These are phyloP conservation scores for Sorex fumeus DNA, from an alignment of 2,113 vertebrate species.

Conservation along the genomic window DNA sequence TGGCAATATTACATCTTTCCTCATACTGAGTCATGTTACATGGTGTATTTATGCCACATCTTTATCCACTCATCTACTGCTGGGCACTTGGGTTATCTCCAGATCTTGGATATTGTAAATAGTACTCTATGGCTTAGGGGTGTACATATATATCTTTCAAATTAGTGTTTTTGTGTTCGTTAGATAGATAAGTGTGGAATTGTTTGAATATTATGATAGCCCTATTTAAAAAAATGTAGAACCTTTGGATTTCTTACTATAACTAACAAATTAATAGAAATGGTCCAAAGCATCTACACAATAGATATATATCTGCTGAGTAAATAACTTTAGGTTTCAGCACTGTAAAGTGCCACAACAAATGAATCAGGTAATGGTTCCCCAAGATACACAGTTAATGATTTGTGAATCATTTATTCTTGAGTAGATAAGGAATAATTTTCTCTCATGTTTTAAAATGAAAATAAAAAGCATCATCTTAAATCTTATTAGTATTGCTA, in stretches of 20 bases:
- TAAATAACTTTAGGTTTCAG: neutral
- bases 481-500: neutral
- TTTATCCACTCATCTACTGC: too few species aligned
- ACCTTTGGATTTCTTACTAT: neutral
- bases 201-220: too few species aligned
- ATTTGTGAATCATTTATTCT: neutral
- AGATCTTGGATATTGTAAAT: too few species aligned
- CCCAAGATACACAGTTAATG: neutral
- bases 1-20: too few species aligned
- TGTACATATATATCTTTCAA: too few species aligned
- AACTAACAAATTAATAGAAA: neutral
- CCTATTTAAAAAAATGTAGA: too few species aligned
- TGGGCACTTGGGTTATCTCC: too few species aligned
- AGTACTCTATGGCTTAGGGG: too few species aligned
- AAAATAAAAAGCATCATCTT: neutral
- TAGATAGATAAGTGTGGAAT: too few species aligned
- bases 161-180: too few species aligned
- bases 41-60: too few species aligned
- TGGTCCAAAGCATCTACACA: neutral
- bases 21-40: too few species aligned
- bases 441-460: constrained; percentile 16
- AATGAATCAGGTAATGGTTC: neutral
- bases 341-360: neutral
- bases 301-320: neutral
- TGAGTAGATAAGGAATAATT: neutral